phyloP scores from a whole-genome alignment of 2,888 invertebrate genomes.

The Tipula vernalis region DNA sequence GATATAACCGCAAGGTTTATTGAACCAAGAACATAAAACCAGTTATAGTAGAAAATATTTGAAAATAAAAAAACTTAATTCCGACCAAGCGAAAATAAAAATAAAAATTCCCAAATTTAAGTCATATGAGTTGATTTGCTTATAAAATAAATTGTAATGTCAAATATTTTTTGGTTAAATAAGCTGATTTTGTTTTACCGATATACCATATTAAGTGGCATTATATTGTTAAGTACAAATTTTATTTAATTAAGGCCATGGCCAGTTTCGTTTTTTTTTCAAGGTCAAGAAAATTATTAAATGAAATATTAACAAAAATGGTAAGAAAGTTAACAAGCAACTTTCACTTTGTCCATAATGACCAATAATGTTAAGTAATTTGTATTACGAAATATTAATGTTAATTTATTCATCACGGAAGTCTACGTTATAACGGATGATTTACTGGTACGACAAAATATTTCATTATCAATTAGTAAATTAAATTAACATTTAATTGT shows the following conservation, averaged over 20 bases:
- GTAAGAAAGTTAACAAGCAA: background rate
- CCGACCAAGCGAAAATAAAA: no score
- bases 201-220: background rate
- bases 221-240: background rate
- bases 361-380: background rate
- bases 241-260: background rate
- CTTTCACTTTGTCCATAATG: background rate
- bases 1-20: background rate
- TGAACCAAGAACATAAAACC: background rate
- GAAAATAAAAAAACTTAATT: background rate
- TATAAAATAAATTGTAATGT: no score
- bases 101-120: background rate
- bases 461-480: no score
- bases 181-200: background rate
- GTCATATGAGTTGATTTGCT: background rate
- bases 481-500: no score
- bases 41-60: background rate
- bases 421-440: no score
- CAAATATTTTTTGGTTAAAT: no score
- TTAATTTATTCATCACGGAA: background rate
- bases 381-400: background rate
- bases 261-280: background rate
- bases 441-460: no score
- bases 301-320: background rate
- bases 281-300: background rate